Percentiles rank a stretch among this genome's conserved stretches.
Conservation (phyloP, 2,888 invertebrate genomes). For the Plebejus melissa region DNA sequence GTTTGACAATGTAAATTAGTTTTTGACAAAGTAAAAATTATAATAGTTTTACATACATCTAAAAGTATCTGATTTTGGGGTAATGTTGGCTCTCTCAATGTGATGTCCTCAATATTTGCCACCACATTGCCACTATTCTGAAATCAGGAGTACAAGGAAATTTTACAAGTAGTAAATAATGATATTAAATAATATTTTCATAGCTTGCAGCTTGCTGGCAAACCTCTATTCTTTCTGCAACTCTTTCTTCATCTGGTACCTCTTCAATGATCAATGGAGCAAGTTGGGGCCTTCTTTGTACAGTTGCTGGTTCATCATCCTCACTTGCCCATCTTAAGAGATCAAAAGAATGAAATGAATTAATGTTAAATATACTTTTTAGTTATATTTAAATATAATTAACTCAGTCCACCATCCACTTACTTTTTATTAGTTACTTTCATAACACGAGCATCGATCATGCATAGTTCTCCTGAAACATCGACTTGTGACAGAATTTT, state of each 20-base stretch:
- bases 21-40: not conserved
- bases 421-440: slow-evolving; percentile 61
- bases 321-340: slow-evolving; percentile 26
- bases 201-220: no score
- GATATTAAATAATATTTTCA: not conserved
- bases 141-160: slow-evolving; percentile 33
- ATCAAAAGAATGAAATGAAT: not conserved
- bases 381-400: slow-evolving; percentile 34
- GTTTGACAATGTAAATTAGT: not conserved
- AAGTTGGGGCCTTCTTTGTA: slow-evolving; percentile 35
- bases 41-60: slow-evolving; percentile 50
- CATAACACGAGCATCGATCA: slow-evolving; percentile 60
- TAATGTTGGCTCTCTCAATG: slow-evolving; percentile 56
- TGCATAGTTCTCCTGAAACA: slow-evolving; percentile 61
- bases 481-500: slow-evolving; percentile 17
- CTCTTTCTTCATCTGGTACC: slow-evolving; percentile 48
- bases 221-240: slow-evolving; percentile 56
- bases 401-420: slow-evolving; percentile 38
- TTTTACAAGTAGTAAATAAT: not conserved
- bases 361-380: slow-evolving; percentile 45
- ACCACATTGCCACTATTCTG: slow-evolving; percentile 62
- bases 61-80: slow-evolving; percentile 49
- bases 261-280: slow-evolving; percentile 43
- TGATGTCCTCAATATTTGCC: slow-evolving; percentile 59
- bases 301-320: not conserved